These are phyloP conservation scores for Pteromalus puparum DNA, from an alignment of 1,140 invertebrate species.

Conservation along the genomic window DNA sequence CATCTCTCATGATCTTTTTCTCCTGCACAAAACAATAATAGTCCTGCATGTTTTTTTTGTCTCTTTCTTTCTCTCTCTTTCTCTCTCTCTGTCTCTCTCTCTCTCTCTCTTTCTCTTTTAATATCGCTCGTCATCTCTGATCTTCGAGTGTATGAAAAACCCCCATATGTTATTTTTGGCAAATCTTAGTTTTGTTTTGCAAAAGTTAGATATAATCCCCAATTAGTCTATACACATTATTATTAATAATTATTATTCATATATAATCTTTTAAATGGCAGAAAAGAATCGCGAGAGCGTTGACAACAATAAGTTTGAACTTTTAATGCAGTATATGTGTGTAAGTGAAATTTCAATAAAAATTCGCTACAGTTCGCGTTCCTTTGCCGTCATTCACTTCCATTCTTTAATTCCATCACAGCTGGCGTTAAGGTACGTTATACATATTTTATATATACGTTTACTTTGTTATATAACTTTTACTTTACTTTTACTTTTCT, in stretches of 20 bases:
- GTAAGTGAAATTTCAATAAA: neutral
- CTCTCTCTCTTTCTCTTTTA: slow-evolving; percentile 5
- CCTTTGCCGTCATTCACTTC: slow-evolving; percentile 50
- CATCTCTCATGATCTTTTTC: slow-evolving; percentile 61
- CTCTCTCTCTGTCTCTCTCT: neutral
- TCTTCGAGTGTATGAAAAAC: neutral
- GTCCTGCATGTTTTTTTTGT: slow-evolving; percentile 37
- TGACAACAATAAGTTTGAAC: slow-evolving; percentile 12
- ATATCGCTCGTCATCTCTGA: slow-evolving; percentile 8
- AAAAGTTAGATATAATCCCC: slow-evolving; percentile 26
- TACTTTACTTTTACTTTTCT: slow-evolving; percentile 21
- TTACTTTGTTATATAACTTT: slow-evolving; percentile 23
- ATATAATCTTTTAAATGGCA: slow-evolving; percentile 17
- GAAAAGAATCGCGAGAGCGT: slow-evolving; percentile 21
- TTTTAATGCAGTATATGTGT: neutral
- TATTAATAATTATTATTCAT: slow-evolving; percentile 16
- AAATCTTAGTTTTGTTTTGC: neutral
- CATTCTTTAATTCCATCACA: slow-evolving; percentile 66
- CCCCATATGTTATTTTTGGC: slow-evolving; percentile 19
- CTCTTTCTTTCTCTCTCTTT: neutral
- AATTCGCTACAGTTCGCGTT: slow-evolving; percentile 38
- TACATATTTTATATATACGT: slow-evolving; percentile 24
- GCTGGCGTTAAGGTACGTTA: slow-evolving; percentile 61
- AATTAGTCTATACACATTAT: slow-evolving; percentile 10
- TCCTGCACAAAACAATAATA: slow-evolving; percentile 67